Evolutionary conservation across 2,797 vertebrate genomes (phyloP).

Genomic region (Perodicticus potto): DNA sequence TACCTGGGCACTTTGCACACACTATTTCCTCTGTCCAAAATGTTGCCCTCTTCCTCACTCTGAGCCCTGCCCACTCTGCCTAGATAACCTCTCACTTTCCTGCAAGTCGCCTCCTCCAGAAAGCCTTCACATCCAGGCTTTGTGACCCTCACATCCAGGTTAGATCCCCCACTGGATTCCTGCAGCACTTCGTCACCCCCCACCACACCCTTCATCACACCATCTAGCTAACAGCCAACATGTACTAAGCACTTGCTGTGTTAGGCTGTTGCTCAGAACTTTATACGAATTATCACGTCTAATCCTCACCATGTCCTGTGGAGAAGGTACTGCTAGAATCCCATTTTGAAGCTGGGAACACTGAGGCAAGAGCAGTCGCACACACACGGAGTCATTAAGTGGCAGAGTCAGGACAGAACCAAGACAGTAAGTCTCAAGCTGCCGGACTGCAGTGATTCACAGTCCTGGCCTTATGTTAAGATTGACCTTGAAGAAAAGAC

Average conservation of each 20-base stretch:
- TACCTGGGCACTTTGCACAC: neutral
- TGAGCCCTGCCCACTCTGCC: accelerated
- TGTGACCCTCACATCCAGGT: neutral
- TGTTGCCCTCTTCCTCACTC: neutral
- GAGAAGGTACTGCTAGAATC: neutral
- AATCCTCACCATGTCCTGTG: neutral
- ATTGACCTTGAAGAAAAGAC: neutral
- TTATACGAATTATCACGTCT: neutral
- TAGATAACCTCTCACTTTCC: neutral
- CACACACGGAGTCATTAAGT: neutral
- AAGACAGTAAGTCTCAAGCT: neutral
- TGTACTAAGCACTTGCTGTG: neutral
- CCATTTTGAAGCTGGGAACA: neutral
- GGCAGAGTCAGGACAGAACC: neutral
- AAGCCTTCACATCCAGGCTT: too few species aligned
- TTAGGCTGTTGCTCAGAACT: neutral
- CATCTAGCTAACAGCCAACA: neutral
- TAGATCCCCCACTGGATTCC: neutral
- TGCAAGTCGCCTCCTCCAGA: neutral
- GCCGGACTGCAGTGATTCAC: too few species aligned
- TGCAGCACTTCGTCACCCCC: too few species aligned
- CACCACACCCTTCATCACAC: too few species aligned
- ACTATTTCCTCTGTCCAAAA: neutral
- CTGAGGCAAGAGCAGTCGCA: neutral
- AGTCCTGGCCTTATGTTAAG: neutral